Percentiles rank a stretch among this genome's conserved stretches.
These are phyloP conservation scores for Daphoenositta chrysoptera DNA, from an alignment of 2,113 vertebrate genomes.

Conservation along the genomic window DNA sequence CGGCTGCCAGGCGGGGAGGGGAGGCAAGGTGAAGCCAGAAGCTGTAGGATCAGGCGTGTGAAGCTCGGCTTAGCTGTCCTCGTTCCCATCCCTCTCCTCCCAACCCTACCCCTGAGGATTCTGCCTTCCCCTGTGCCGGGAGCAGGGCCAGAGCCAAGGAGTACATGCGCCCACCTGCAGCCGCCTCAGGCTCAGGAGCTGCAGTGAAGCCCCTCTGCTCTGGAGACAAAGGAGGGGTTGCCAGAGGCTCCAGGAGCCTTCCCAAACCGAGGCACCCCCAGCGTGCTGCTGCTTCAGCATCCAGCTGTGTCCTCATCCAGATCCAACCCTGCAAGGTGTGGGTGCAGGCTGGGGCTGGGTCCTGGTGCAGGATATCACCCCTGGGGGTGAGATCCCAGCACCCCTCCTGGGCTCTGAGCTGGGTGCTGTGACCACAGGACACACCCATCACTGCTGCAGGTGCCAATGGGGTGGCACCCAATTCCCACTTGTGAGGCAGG, in stretches of 20 bases:
- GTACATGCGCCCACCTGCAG: accelerated
- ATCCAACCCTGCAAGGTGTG: neutral
- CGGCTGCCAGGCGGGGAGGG: neutral
- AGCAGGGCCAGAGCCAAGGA: neutral
- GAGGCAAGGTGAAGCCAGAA: neutral
- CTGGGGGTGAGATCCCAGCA: accelerated
- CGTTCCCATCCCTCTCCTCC: neutral
- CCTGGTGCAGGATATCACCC: too few relatives aligned
- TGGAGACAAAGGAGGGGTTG: neutral
- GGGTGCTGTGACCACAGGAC: neutral
- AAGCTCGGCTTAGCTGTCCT: neutral
- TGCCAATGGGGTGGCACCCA: accelerated
- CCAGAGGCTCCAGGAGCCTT: neutral
- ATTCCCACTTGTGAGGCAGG: accelerated
- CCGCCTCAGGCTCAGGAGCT: neutral
- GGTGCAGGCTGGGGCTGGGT: neutral
- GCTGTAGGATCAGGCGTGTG: neutral
- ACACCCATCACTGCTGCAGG: accelerated
- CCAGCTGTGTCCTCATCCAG: neutral
- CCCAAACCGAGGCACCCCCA: neutral
- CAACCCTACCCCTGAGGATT: neutral
- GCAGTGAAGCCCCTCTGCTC: neutral
- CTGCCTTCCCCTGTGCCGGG: neutral
- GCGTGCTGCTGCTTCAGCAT: neutral
- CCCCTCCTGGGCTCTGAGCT: accelerated